These are phyloP conservation scores for Bubo bubo DNA, from an alignment of 2,113 vertebrate species.

Conservation along the genomic window DNA sequence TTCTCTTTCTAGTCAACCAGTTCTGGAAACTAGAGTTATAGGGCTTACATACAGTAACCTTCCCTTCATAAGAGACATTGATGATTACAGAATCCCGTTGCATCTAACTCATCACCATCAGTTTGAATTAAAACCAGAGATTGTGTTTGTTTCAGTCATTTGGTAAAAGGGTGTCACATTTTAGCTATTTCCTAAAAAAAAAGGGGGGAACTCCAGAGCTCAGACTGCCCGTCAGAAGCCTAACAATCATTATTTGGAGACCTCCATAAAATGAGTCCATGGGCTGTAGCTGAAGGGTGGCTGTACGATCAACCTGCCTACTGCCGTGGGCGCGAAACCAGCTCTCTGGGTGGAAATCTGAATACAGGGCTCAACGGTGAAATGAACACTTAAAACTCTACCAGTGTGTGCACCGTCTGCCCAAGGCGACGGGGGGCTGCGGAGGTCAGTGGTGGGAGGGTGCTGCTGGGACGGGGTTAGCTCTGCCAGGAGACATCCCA, in stretches of 20 bases:
- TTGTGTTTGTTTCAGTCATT: neutral
- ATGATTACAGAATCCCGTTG: neutral
- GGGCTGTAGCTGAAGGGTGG: neutral
- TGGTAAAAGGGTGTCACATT: neutral
- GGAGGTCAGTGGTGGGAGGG: neutral
- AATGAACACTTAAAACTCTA: neutral
- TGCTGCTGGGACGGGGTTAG: neutral
- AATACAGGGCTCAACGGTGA: neutral
- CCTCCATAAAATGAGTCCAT: accelerated
- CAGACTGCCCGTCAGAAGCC: neutral
- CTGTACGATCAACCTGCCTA: accelerated
- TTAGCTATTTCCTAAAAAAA: neutral
- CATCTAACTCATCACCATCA: neutral
- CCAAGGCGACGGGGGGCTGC: neutral
- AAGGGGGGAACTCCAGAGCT: neutral
- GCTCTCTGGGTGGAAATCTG: neutral
- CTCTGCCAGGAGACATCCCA: neutral
- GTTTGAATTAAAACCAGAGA: neutral
- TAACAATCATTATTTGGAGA: neutral
- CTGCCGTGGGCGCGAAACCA: neutral
- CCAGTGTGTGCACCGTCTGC: too few relatives aligned
- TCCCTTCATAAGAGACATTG: neutral
- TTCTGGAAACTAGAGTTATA: neutral
- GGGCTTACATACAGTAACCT: neutral
- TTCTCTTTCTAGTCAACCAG: neutral